Evolutionary conservation across 2,113 vertebrate species (phyloP).

Genomic region (Anoura caudifer): DNA sequence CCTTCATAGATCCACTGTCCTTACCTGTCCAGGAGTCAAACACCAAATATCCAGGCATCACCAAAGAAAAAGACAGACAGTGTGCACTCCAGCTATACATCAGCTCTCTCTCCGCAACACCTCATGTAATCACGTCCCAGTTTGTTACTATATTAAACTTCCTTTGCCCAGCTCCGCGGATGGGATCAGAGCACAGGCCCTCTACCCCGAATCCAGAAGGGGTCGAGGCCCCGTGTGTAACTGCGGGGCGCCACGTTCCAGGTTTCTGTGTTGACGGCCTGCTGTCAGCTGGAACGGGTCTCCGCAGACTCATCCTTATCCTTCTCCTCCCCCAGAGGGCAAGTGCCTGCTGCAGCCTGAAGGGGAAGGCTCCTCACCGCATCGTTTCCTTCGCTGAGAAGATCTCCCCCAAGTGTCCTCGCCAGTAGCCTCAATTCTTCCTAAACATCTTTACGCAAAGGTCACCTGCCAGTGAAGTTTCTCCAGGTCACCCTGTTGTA

Average conservation of each 20-base stretch:
- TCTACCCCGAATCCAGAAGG: not conserved
- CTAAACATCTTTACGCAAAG: not conserved
- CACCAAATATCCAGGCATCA: not conserved
- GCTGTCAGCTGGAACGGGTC: not conserved
- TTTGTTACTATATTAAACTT: not conserved
- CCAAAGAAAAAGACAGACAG: not conserved
- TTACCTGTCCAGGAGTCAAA: not conserved
- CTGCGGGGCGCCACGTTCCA: not conserved
- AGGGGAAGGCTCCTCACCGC: not conserved
- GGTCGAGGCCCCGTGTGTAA: not conserved
- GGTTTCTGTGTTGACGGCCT: not conserved
- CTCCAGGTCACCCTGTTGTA: not conserved
- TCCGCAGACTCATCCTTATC: not conserved
- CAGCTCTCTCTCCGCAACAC: not conserved
- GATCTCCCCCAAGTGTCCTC: not conserved
- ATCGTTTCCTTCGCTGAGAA: not conserved
- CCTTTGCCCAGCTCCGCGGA: not conserved
- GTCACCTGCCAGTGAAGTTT: not conserved
- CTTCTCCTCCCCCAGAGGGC: not conserved
- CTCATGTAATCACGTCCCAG: not conserved
- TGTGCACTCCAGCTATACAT: not conserved
- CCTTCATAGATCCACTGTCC: not conserved
- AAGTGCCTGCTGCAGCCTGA: not conserved
- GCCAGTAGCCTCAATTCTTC: not conserved
- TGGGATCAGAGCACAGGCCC: not conserved